Evolutionary conservation across 2,888 invertebrate species (phyloP).

Genomic region (Baronia brevicornis): DNA sequence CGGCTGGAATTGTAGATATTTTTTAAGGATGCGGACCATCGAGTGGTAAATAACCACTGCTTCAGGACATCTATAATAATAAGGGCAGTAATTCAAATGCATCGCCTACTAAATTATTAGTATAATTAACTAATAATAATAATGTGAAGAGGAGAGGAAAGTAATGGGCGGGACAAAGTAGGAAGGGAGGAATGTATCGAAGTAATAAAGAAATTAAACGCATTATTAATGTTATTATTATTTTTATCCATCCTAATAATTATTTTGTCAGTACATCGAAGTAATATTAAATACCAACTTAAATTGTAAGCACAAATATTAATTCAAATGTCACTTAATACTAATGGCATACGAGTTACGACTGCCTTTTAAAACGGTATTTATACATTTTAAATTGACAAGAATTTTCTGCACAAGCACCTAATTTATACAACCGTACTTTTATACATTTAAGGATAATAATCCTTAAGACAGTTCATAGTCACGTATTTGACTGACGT

Average conservation of each 20-base stretch:
- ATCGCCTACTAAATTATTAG: too few species aligned
- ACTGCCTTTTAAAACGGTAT: slow-evolving; percentile 39
- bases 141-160: too few species aligned
- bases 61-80: too few species aligned
- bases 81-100: too few species aligned
- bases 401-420: slow-evolving; percentile 67
- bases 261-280: slow-evolving; percentile 68
- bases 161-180: too few species aligned
- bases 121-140: too few species aligned
- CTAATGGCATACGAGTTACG: slow-evolving; percentile 33
- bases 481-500: too few species aligned
- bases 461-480: too few species aligned
- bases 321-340: slow-evolving; percentile 33
- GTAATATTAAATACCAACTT: slow-evolving; percentile 56
- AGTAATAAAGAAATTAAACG: slow-evolving; percentile 19
- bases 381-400: slow-evolving; percentile 68
- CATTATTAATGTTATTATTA: slow-evolving; percentile 29
- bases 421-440: slow-evolving; percentile 69
- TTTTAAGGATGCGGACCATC: too few species aligned
- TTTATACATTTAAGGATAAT: slow-evolving; percentile 37
- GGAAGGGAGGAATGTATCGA: background rate
- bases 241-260: slow-evolving; percentile 53
- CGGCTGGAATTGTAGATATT: too few species aligned
- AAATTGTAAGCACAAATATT: slow-evolving; percentile 57
- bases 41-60: too few species aligned